Percentiles rank a stretch among this genome's conserved stretches.
phyloP scores from a whole-genome alignment of 2,888 invertebrate species.

The Tanaodytes sp. region DNA sequence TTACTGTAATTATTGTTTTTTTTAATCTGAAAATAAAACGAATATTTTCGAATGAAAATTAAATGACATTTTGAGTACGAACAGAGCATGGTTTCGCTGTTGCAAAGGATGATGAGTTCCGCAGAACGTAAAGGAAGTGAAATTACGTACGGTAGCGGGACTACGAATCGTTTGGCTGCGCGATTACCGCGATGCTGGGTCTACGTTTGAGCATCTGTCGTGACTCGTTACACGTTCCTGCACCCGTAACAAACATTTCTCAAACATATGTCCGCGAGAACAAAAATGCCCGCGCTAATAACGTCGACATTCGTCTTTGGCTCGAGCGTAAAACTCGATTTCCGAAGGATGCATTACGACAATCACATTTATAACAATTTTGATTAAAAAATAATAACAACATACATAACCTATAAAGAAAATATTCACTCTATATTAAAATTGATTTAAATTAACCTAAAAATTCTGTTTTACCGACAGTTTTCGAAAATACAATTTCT shows the following conservation, averaged over 20 bases:
- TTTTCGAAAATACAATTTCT: no score
- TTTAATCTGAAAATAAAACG: no score
- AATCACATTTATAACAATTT: no score
- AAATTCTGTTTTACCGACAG: not conserved
- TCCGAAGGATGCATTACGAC: constrained; percentile 41
- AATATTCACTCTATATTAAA: no score
- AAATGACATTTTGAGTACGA: no score
- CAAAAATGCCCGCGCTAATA: constrained; percentile 44
- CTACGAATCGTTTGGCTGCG: constrained; percentile 56
- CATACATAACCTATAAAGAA: no score
- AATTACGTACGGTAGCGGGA: constrained; percentile 50
- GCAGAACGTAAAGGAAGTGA: constrained; percentile 45
- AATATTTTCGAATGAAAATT: no score
- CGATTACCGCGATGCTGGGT: constrained; percentile 37
- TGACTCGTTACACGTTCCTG: constrained; percentile 62
- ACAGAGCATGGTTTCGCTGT: no score
- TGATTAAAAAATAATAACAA: no score
- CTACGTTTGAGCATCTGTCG: constrained; percentile 65
- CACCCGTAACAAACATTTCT: constrained; percentile 59
- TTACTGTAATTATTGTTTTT: no score
- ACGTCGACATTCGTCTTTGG: constrained; percentile 36
- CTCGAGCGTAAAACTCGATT: constrained; percentile 31
- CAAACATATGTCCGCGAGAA: constrained; percentile 62
- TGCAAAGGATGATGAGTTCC: constrained; percentile 8
- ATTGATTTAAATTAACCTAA: not conserved